Evolutionary conservation across 1,140 invertebrate species (phyloP), one percentile per base, ranked within the genome.

Genomic region (Capitella teleta): DNA sequence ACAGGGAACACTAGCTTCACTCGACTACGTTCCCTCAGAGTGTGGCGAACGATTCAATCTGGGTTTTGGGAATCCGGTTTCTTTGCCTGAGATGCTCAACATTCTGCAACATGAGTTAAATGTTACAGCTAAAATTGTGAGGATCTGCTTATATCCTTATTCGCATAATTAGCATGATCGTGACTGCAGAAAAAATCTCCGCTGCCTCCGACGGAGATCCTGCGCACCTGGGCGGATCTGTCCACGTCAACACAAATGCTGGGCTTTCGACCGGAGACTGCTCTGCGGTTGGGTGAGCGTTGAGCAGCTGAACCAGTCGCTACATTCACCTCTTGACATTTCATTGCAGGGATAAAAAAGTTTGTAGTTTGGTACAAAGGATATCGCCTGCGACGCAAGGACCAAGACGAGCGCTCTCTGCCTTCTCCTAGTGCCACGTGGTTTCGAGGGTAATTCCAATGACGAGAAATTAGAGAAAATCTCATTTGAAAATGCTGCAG

Each of bases 21-120:
- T 53, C n/a, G 49, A 52, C 21, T 49, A 49, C 21, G 24, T 6
- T 25, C 52, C 52, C 3, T 30, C 18, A 10, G n/a, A 38, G 5
- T 47, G 52, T 34, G 52, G 52, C 3, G 45, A 41, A 21, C 16
- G 25, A n/a, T 53, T 49, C 38, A 53, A 53, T 28, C 32, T 53
- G 18, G 52, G 52, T 5, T 43, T 37, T 41, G 47, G 47, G 10
- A 37, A 51, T 21, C 49, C 52, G 0, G 49, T 38, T 25, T 32
- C 25, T 43, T 26, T 53, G 6, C 44, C 40, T 1, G 30, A 43
- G 46, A n/a, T 53, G 47, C 40, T 53, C 34, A 49, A 18, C 16
- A 53, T 49, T 14, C 30, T 53, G 5, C 32, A 53, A 26, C 16
- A 41, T 0, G 52, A 47, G 26, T 28, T 49, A 10, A 25, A 6